Evolutionary conservation across 2,113 vertebrate species (phyloP).

Genomic region (Pollachius pollachius): DNA sequence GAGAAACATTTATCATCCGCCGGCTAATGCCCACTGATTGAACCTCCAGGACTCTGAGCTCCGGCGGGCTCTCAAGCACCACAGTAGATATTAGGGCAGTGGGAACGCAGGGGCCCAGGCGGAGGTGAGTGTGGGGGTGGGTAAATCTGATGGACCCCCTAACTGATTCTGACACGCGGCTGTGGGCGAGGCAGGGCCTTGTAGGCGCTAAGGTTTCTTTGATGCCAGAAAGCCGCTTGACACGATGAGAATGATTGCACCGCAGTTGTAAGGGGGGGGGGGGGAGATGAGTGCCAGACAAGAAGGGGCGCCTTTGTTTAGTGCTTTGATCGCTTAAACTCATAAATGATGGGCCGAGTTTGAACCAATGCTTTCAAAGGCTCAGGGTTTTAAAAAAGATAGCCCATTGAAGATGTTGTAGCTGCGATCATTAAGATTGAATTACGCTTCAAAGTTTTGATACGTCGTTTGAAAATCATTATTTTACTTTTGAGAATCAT

Average conservation of each 20-base stretch:
- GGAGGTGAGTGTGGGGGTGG: not conserved
- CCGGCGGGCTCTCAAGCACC: constrained; percentile 35
- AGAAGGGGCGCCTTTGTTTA: constrained; percentile 4
- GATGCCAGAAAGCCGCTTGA: constrained; percentile 25
- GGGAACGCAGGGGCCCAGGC: not conserved
- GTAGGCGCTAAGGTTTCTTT: constrained; percentile 32
- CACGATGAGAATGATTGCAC: constrained; percentile 28
- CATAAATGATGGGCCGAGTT: no score
- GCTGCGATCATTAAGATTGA: no score
- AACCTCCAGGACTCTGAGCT: constrained; percentile 53
- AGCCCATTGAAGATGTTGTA: no score
- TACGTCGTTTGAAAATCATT: no score
- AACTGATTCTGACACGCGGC: constrained; percentile 44
- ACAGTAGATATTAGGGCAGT: constrained; percentile 1
- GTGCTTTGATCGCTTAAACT: constrained; percentile 6
- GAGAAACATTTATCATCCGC: constrained; percentile 58
- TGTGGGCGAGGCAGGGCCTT: constrained; percentile 9
- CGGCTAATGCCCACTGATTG: constrained; percentile 55
- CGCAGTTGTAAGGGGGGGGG: not conserved
- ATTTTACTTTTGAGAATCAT: no score
- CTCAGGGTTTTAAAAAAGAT: no score
- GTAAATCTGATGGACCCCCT: constrained; percentile 16
- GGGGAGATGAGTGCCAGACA: constrained; percentile 7
- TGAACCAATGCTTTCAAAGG: no score
- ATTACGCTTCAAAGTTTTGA: no score